Percentiles rank a stretch among this genome's conserved stretches.
Conservation (phyloP, 2,888 invertebrate genomes). For the Matsumyia berberina region DNA sequence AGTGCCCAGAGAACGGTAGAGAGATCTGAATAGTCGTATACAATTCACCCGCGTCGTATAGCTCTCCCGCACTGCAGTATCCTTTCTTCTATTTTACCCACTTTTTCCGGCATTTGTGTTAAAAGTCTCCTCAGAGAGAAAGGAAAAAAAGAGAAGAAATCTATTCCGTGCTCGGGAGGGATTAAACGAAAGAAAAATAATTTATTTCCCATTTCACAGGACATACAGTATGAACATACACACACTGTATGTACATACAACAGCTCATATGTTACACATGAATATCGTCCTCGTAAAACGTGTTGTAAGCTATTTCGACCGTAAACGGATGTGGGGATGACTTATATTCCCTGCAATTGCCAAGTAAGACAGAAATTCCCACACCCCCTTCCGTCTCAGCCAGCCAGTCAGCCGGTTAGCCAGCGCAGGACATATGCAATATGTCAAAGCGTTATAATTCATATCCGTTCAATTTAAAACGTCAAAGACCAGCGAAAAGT, state of each 20-base stretch:
- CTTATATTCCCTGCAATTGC: constrained; percentile 75
- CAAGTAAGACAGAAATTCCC: constrained; percentile 76
- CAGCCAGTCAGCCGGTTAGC: constrained; percentile 53
- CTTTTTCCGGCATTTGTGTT: constrained; percentile 24
- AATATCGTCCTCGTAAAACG: constrained; percentile 72
- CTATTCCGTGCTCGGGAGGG: constrained; percentile 36
- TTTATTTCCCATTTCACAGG: neutral
- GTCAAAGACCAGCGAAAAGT: no score
- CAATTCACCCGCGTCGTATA: constrained; percentile 22
- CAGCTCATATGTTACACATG: constrained; percentile 33
- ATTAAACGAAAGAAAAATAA: constrained; percentile 23
- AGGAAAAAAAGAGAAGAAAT: constrained; percentile 35
- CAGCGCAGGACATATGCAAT: constrained; percentile 62
- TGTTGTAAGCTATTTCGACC: constrained; percentile 76
- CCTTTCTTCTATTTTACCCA: neutral
- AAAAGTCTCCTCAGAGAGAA: constrained; percentile 12
- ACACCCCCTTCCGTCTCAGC: constrained; percentile 64
- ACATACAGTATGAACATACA: no score
- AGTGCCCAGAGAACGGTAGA: no score
- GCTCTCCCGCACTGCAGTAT: neutral
- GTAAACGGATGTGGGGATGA: constrained; percentile 75
- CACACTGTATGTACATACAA: constrained; percentile 1
- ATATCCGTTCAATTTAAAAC: no score
- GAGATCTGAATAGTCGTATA: no score
- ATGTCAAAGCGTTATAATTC: no score